Evolutionary conservation across 2,797 vertebrate genomes (phyloP).

Genomic region (Gobionotothen gibberifrons): DNA sequence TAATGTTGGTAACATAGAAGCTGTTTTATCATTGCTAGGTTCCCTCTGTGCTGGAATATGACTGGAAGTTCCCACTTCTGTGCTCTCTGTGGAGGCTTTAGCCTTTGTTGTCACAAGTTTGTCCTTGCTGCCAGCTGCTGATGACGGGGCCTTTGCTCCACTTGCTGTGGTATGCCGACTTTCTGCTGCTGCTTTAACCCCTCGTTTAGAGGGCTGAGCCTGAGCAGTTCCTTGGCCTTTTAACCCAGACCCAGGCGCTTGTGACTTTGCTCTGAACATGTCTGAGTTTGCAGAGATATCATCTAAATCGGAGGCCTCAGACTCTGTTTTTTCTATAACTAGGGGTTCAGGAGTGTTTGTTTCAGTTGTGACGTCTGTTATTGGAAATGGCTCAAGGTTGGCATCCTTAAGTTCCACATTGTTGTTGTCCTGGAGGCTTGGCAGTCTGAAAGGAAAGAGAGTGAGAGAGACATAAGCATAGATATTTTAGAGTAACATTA

Average conservation of each 20-base stretch:
- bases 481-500: not conserved
- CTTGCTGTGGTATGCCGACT: conserved; percentile 40
- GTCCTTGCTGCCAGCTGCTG: conserved; percentile 60
- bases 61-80: conserved; percentile 40
- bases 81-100: conserved; percentile 57
- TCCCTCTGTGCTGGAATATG: conserved; percentile 49
- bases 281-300: conserved; percentile 70
- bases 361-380: conserved; percentile 82
- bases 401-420: conserved; percentile 58
- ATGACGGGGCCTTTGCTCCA: conserved; percentile 65
- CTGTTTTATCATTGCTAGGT: conserved; percentile 53
- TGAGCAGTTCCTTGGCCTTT: conserved; percentile 62
- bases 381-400: conserved; percentile 61
- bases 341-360: conserved; percentile 69
- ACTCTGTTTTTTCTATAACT: conserved; percentile 65
- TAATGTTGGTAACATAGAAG: conserved; percentile 50
- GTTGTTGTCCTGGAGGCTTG: conserved; percentile 60
- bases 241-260: conserved; percentile 18
- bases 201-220: conserved; percentile 48
- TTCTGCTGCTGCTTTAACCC: conserved; percentile 52
- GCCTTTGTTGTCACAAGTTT: conserved; percentile 65
- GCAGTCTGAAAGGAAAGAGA: conserved; percentile 57
- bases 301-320: conserved; percentile 81
- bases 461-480: conserved; percentile 5
- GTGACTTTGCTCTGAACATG: conserved; percentile 72